A percentile compares a stretch with the other conserved stretches of the same genome.
Conservation (phyloP, 2,888 invertebrate genomes). For the Agrypnus murinus region DNA sequence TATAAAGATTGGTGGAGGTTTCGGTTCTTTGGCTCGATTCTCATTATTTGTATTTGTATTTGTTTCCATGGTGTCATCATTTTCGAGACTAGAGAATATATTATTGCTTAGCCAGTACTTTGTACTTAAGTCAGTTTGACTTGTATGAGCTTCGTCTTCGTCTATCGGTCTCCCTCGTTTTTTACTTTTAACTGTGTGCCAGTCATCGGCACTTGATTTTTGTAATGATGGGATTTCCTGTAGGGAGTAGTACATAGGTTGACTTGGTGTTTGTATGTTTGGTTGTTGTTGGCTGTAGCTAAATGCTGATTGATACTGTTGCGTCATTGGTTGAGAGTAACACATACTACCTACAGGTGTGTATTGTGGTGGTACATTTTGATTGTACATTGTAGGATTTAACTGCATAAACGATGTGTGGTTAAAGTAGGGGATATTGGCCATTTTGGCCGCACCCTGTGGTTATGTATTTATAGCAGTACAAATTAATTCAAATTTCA, state of each 20-base stretch:
- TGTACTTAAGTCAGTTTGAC: constrained; percentile 5
- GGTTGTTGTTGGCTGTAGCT: not conserved
- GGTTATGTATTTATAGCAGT: no score
- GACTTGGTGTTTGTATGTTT: not conserved
- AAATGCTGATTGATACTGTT: no score
- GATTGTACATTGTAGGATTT: constrained; percentile 18
- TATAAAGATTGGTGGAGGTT: constrained; percentile 19
- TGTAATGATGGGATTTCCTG: not conserved
- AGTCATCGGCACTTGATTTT: not conserved
- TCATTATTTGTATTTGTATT: not conserved
- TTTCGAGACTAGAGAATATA: no score
- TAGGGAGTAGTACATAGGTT: constrained; percentile 1
- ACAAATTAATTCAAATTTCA: no score
- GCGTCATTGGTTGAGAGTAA: no score
- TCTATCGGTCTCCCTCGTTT: not conserved
- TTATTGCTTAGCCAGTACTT: constrained; percentile 2
- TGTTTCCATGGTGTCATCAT: not conserved
- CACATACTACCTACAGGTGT: no score
- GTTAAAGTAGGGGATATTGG: constrained; percentile 27
- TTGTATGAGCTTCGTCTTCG: not conserved
- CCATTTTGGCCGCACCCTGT: constrained; percentile 16
- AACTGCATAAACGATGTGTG: constrained; percentile 8
- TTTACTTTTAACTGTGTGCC: no score
- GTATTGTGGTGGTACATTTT: constrained; percentile 27
- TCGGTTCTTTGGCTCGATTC: not conserved